Base-by-base conservation (phyloP, 37 sponge, comb jelly and placozoan genomes). In the Hormiphora californensis region DNA sequence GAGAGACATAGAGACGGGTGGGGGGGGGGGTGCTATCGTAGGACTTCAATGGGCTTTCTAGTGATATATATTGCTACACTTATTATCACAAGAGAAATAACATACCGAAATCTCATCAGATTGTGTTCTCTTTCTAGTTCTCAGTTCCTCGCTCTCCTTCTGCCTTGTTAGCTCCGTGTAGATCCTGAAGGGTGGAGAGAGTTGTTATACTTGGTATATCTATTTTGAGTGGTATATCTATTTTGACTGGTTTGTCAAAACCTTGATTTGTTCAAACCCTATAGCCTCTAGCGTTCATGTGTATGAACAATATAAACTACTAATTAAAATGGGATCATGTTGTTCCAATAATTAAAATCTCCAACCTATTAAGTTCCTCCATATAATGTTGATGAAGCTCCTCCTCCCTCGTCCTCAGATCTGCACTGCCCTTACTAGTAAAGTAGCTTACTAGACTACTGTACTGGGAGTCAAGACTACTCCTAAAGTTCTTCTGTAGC, bases 401-500 rank as follows among this genome's bases (percentile, higher is more conserved):
- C 53, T 9, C 53, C 53, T 49, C 15, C 53, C 53, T 17, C 53
- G 53, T 49, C 9, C 12, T 73, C 27, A 73, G 25, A 73, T 73
- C 81, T 4, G 81, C 21, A 4, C 28, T 46, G 19, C 81, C 81
- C 22, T 73, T 73, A 30, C 43, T 73, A 21, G 81, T 73, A 28
- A 73, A 67, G 39, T 67, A 67, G 30, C 34, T 35, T 35, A 67
- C 68, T 8, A 67, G 19, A 19, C 34, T 35, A 2, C 17, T 67
- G 68, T 67, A 67, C 68, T 67, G 68, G 3, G 68, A 36, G 12
- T 67, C 3, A 3, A 67, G 39, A 67, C 68, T 67, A 2, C 7
- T 43, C 81, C 81, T 39, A 46, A 73, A 73, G 46, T 73, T 73
- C 44, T 73, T 43, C 44, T 73, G 81, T 23, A 73, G 81, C 46